Base-by-base conservation (phyloP, 2,113 vertebrate species). In the Cyprinodon tularosa region DNA sequence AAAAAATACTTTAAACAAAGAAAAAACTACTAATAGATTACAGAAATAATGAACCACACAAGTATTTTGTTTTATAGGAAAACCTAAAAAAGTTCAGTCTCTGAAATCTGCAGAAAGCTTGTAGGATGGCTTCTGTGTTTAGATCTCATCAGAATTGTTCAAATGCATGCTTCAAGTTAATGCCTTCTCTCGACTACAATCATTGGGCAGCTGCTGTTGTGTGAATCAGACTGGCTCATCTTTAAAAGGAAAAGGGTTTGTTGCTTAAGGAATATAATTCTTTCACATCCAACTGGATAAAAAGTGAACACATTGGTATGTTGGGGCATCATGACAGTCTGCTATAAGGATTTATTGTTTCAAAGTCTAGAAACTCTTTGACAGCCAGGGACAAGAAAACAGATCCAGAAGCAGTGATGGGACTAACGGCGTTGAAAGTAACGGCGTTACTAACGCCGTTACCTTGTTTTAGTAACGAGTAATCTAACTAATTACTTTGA, bases 41-140 rank as follows among this genome's bases (percentile, higher is more conserved):
- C 71, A 72, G 66, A 80, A 62, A 72, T 71, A 83, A 69, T 62
- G 78, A 72, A 62, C 45, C 57, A 42, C 62, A 68, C 68, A 48
- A 61, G 12, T 75, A 40, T 57, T 22, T 63, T 73, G 69, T 47
- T 78, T 85, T 83, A 92, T 93, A 86, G 89, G 80, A 17, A 14
- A 68, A 57, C 70, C 7, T 1, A 14, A 74, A 76, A 65, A 39
- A 76, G 68, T 83, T 71, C 71, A 78, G 81, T 42, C 73, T 12
- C 61, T 8, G 13, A 66, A 61, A 59, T 72, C 62, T 73, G 47
- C 4, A 50, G 14, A 44, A 70, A 65, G 38, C 74, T 83, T 62
- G 38, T 75, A 60, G 71, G 75, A 74, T 12, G 38, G 67, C 79
- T 81, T 90, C 82, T 90, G 87, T 72, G 60, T 84, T 78, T 74